A percentile compares a stretch with the other conserved stretches of the same genome.
Evolutionary conservation across 2,888 invertebrate species (phyloP).

Genomic region (Taphrorychus bicolor): DNA sequence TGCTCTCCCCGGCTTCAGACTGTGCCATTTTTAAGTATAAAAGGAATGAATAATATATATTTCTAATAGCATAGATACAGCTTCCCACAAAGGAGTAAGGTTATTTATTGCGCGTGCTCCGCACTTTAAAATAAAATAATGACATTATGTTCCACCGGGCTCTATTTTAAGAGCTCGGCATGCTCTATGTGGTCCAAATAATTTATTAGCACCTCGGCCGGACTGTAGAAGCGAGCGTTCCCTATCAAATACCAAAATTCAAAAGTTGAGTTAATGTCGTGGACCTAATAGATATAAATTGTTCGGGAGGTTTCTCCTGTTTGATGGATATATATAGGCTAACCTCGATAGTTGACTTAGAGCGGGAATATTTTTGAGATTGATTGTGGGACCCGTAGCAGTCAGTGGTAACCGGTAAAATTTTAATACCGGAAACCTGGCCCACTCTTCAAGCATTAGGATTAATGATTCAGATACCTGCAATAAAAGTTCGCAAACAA

Average conservation of each 20-base stretch:
- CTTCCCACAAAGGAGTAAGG: neutral
- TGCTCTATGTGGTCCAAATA: neutral
- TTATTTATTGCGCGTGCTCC: neutral
- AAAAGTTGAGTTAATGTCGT: slow-evolving; percentile 52
- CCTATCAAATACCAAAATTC: slow-evolving; percentile 27
- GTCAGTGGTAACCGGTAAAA: too few species aligned
- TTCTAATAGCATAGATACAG: neutral
- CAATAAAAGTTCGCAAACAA: slow-evolving; percentile 1
- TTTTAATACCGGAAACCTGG: neutral
- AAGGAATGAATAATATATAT: slow-evolving; percentile 6
- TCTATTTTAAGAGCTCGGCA: neutral
- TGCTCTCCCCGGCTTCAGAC: slow-evolving; percentile 1
- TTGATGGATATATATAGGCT: slow-evolving; percentile 27
- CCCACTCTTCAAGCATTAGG: neutral
- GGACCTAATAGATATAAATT: slow-evolving; percentile 56
- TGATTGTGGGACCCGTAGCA: neutral
- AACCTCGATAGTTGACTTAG: slow-evolving; percentile 21
- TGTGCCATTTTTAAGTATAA: neutral
- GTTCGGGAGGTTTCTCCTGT: slow-evolving; percentile 42
- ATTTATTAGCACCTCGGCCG: neutral
- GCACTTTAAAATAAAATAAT: neutral
- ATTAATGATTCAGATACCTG: neutral
- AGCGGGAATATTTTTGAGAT: neutral
- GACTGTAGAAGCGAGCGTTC: slow-evolving; percentile 16
- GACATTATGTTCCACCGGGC: neutral